Percentiles rank a stretch among this genome's conserved stretches.
Conservation (phyloP, 2,797 vertebrate genomes). For the Novumbra hubbsi region DNA sequence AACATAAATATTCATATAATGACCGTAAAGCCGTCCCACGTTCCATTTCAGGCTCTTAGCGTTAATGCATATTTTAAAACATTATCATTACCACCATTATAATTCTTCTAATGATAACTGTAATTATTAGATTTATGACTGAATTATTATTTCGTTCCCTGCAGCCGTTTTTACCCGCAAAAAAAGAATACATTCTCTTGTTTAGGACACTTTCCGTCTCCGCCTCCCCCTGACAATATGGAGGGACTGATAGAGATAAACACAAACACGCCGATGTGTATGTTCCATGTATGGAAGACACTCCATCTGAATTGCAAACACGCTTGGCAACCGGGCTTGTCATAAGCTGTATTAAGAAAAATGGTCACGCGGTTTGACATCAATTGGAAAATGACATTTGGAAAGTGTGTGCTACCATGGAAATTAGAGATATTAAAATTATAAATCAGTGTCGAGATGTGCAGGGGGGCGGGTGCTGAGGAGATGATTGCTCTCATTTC, state of each 20-base stretch:
- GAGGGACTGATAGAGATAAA: conserved; percentile 78
- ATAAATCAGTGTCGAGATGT: conserved; percentile 87
- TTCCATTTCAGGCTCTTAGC: conserved; percentile 70
- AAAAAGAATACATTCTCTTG: conserved; percentile 56
- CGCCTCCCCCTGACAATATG: conserved; percentile 52
- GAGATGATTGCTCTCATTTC: conserved; percentile 16
- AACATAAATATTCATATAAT: conserved; percentile 77
- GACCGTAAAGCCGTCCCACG: conserved; percentile 57
- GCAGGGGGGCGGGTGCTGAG: conserved; percentile 48
- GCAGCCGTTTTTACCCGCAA: conserved; percentile 62
- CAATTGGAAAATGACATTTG: conserved; percentile 93
- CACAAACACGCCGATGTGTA: conserved; percentile 68
- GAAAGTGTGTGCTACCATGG: conserved; percentile 81
- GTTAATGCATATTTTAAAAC: conserved; percentile 80
- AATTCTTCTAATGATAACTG: conserved; percentile 74
- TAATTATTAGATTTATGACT: conserved; percentile 76
- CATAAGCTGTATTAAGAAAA: conserved; percentile 92
- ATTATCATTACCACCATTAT: conserved; percentile 74
- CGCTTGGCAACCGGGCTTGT: conserved; percentile 78
- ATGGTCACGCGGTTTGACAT: conserved; percentile 86
- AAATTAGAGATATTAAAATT: conserved; percentile 96
- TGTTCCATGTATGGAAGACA: conserved; percentile 72
- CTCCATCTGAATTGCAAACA: conserved; percentile 85
- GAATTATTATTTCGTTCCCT: conserved; percentile 71
- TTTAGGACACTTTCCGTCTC: not conserved